A percentile compares a stretch with the other conserved stretches of the same genome.
Evolutionary conservation across 2,888 invertebrate genomes (phyloP).

Genomic region (Prosapia bicincta): DNA sequence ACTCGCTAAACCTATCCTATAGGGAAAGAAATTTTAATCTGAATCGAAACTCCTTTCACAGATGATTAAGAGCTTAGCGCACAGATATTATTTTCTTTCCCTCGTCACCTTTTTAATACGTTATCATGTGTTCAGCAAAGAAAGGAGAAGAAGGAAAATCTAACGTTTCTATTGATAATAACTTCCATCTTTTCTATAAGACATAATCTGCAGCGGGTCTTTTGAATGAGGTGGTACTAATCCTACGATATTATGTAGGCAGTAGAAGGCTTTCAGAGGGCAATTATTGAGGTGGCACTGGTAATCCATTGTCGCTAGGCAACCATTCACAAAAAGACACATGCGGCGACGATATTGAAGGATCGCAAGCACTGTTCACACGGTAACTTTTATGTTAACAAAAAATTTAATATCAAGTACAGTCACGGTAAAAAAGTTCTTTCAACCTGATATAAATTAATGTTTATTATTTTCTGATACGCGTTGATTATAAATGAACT

Average conservation of each 20-base stretch:
- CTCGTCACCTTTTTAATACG: neutral
- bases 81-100: neutral
- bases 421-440: no score
- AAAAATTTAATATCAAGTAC: no score
- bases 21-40: neutral
- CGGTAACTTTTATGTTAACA: neutral
- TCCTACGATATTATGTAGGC: conserved; percentile 23
- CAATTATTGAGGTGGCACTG: conserved; percentile 14
- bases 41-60: neutral
- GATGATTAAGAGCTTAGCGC: neutral
- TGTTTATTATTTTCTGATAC: no score
- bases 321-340: conserved; percentile 5
- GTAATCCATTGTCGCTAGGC: conserved; percentile 24
- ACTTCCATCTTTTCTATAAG: neutral
- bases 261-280: conserved; percentile 2
- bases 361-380: neutral
- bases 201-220: neutral
- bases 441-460: no score
- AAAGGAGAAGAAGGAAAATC: neutral
- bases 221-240: conserved; percentile 3
- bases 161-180: neutral
- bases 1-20: neutral
- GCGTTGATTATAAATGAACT: no score
- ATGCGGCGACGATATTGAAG: neutral
- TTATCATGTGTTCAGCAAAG: neutral